These are phyloP conservation scores for Psylliodes chrysocephalus DNA, from an alignment of 2,888 invertebrate genomes.

Conservation along the genomic window DNA sequence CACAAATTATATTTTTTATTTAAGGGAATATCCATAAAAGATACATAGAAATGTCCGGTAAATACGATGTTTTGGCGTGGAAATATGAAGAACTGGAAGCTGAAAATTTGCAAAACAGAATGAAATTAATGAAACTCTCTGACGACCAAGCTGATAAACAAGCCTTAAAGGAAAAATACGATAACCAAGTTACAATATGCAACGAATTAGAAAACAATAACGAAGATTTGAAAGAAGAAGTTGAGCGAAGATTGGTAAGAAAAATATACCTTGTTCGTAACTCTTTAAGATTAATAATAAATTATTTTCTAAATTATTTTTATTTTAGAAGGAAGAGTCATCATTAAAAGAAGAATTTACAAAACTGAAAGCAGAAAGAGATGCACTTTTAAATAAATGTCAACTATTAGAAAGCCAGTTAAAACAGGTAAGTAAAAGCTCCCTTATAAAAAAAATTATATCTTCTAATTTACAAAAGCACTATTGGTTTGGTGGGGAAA, in stretches of 20 bases:
- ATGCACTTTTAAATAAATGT: slow-evolving; percentile 25
- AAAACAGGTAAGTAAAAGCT: slow-evolving; percentile 29
- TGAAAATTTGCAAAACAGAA: slow-evolving; percentile 44
- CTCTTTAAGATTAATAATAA: no score
- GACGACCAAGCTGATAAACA: slow-evolving; percentile 33
- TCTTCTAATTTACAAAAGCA: no score
- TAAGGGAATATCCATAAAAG: slow-evolving; percentile 52
- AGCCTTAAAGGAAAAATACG: slow-evolving; percentile 36
- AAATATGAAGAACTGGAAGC: slow-evolving; percentile 52
- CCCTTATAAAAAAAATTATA: no score
- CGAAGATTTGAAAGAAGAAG: slow-evolving; percentile 45
- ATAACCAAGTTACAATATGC: slow-evolving; percentile 37
- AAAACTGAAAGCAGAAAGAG: slow-evolving; percentile 26
- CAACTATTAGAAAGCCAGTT: slow-evolving; percentile 46
- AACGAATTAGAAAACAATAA: slow-evolving; percentile 40
- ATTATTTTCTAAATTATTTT: no score
- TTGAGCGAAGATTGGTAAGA: slow-evolving; percentile 39
- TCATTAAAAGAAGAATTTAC: slow-evolving; percentile 7
- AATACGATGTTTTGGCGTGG: slow-evolving; percentile 56
- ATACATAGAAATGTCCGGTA: slow-evolving; percentile 59
- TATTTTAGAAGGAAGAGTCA: slow-evolving; percentile 30
- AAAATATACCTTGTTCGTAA: slow-evolving; percentile 15
- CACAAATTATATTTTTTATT: slow-evolving; percentile 37
- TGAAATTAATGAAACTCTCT: slow-evolving; percentile 24
- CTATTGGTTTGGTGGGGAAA: no score